phyloP scores from a whole-genome alignment of 2,888 invertebrate species.

The Sylvicola cinctus region DNA sequence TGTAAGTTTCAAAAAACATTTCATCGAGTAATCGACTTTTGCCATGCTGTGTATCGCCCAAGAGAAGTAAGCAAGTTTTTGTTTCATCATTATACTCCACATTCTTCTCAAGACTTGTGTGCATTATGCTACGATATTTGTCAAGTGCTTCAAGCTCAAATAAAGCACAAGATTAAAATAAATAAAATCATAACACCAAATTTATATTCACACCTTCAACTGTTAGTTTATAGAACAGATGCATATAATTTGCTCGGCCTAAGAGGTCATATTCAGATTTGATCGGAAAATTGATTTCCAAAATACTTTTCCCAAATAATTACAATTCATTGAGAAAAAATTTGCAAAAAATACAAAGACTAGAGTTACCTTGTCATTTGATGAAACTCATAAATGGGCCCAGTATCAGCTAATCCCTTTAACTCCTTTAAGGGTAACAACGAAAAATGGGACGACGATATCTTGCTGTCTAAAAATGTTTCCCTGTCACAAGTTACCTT shows the following conservation, averaged over 20 bases:
- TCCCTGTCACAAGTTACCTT: conserved; percentile 43
- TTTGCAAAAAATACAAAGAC: conserved; percentile 5
- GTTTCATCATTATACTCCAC: conserved; percentile 28
- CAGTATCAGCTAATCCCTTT: conserved; percentile 39
- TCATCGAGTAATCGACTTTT: conserved; percentile 39
- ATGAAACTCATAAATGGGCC: conserved; percentile 40
- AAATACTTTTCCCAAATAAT: neutral
- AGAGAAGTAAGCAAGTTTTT: conserved; percentile 6
- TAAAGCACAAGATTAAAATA: too few relatives aligned
- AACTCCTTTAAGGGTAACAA: conserved; percentile 32
- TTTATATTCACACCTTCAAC: too few relatives aligned
- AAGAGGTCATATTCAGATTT: neutral
- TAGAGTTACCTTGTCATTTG: conserved; percentile 17
- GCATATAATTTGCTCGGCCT: too few relatives aligned
- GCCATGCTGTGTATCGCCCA: conserved; percentile 25
- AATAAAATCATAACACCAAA: too few relatives aligned
- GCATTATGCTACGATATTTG: too few relatives aligned
- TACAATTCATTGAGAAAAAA: neutral
- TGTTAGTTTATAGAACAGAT: too few relatives aligned
- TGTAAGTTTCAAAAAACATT: conserved; percentile 27
- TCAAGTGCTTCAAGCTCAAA: too few relatives aligned
- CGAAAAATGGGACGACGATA: conserved; percentile 35
- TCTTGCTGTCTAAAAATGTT: conserved; percentile 40
- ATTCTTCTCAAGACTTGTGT: neutral
- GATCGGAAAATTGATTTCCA: neutral